Conservation (phyloP, 2,113 vertebrate genomes). For the Dasypus novemcinctus region DNA sequence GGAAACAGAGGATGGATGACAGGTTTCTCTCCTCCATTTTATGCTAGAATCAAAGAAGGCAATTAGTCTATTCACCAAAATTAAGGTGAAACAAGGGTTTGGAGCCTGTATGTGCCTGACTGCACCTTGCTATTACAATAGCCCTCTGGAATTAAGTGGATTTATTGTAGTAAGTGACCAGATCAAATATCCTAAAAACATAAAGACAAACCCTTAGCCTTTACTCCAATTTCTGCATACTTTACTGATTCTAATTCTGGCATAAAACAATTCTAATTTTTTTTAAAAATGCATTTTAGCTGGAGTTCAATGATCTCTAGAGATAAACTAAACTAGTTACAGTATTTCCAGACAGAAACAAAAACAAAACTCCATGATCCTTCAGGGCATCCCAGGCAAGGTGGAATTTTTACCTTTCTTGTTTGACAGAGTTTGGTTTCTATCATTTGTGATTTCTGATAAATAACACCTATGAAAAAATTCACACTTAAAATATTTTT, state of each 20-base stretch:
- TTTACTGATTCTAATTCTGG: slow-evolving; percentile 13
- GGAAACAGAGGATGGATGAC: not conserved
- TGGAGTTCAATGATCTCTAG: not conserved
- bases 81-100: not conserved
- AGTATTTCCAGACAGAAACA: not conserved
- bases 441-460: slow-evolving; percentile 37
- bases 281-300: not conserved
- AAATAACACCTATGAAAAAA: slow-evolving; percentile 13
- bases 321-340: not conserved
- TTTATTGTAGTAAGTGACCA: not conserved
- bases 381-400: not conserved
- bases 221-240: not conserved
- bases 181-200: not conserved
- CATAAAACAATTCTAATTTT: slow-evolving; percentile 42
- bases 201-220: not conserved
- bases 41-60: slow-evolving; percentile 14
- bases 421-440: slow-evolving; percentile 43
- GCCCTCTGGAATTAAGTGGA: not conserved
- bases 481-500: not conserved
- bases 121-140: not conserved
- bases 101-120: not conserved
- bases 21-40: not conserved
- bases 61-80: not conserved
- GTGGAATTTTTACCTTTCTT: slow-evolving; percentile 4
- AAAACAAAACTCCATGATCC: not conserved